A percentile compares a stretch with the other conserved stretches of the same genome.
Evolutionary conservation across 2,888 invertebrate species (phyloP).

Genomic region (Atrina japonica): DNA sequence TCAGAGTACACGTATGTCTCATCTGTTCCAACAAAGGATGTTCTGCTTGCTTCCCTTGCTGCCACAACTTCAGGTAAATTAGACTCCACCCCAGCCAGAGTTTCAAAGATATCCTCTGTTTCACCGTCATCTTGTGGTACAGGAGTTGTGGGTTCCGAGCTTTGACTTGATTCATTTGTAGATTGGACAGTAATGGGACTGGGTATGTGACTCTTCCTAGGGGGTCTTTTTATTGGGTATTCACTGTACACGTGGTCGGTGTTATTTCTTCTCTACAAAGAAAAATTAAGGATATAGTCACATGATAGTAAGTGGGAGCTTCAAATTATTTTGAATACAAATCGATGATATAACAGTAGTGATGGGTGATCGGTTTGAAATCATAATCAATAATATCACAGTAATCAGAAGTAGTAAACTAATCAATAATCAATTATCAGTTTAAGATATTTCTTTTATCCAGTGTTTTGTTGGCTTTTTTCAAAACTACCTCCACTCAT

Average conservation of each 20-base stretch:
- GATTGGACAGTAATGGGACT: not conserved
- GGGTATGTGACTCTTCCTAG: conserved; percentile 24
- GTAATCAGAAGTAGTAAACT: too few species aligned
- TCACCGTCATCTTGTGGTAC: conserved; percentile 15
- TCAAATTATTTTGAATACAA: not conserved
- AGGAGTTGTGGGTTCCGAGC: conserved; percentile 15
- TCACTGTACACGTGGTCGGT: conserved; percentile 58
- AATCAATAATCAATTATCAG: not conserved
- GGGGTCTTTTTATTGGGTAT: conserved; percentile 51
- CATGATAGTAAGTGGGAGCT: not conserved
- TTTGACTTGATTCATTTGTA: not conserved
- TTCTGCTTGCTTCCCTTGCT: too few species aligned
- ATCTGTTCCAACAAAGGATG: too few species aligned
- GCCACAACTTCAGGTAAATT: conserved; percentile 2
- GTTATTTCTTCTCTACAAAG: conserved; percentile 38
- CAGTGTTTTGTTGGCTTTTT: too few species aligned
- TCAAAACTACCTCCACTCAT: too few species aligned
- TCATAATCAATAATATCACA: not conserved
- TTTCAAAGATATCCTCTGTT: conserved; percentile 25
- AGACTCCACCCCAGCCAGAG: conserved; percentile 7
- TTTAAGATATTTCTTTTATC: too few species aligned
- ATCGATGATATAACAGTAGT: not conserved
- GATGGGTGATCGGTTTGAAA: not conserved
- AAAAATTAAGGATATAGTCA: too few species aligned
- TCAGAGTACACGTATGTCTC: too few species aligned